Base-by-base conservation (phyloP, 2,797 vertebrate species). In the Bovichtus diacanthus region DNA sequence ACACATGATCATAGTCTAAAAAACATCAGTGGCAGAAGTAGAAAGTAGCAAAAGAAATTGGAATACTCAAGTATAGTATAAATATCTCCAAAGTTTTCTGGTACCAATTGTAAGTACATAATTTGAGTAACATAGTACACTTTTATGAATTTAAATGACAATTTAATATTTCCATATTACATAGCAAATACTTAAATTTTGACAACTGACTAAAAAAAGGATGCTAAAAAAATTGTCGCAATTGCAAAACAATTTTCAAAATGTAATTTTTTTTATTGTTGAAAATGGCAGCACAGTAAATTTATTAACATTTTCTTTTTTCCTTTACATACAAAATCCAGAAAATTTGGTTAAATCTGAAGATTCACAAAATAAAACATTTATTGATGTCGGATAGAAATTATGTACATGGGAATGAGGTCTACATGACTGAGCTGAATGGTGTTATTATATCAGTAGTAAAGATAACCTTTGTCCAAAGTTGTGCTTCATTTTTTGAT, bases 251-350 rank as follows among this genome's bases (percentile, higher is more conserved):
- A 7, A 43, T 29, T 67, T 81, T 70, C 19, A 73, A 83, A 59
- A 41, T 27, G 0, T 21, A 18, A 23, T 36, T 61, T 83, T 59
- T 81, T 93, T 93, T 91, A 88, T 86, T 91, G 49, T 77, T 81
- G 55, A 88, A 87, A 87, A 86, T 70, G 73, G 70, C 61, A 92
- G 64, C 75, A 86, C 43, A 76, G 38, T 76, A 79, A 70, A 81
- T 74, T 41, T 75, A 81, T 80, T 68, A 76, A 82, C 31, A 74
- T 64, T 71, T 7, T 70, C 5, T 4, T 59, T 74, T 70, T 62
- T 53, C 74, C 43, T 60, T 55, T 53, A 60, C 73, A 83, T 72
- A 88, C 5, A 79, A 78, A 83, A 70, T 66, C 19, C 51, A 43
- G 15, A 76, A 31, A 43, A 16, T 82, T 65, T 69, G 36, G 13